Evolutionary conservation across 1,140 invertebrate genomes (phyloP).

Genomic region (Zelostemma sp.): DNA sequence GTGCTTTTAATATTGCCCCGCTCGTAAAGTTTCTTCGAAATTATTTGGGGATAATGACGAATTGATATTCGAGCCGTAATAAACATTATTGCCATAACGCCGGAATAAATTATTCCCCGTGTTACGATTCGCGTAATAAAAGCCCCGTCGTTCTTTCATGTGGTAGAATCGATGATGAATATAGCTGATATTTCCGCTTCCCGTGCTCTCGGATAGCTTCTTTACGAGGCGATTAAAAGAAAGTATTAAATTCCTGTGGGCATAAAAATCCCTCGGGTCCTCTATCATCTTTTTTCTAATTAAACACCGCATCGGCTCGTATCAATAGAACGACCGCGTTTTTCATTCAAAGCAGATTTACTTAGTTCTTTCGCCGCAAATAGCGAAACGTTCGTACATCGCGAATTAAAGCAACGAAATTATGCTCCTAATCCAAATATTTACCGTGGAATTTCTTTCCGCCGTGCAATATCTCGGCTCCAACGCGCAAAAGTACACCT

Average conservation of each 20-base stretch:
- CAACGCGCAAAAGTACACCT: conserved; percentile 6
- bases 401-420: conserved; percentile 14
- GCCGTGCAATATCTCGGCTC: conserved; percentile 15
- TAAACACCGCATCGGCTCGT: conserved; percentile 21
- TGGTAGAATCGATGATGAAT: conserved; percentile 27
- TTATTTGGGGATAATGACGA: neutral
- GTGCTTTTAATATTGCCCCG: too few relatives aligned
- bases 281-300: conserved; percentile 23
- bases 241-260: conserved; percentile 28
- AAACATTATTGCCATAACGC: neutral
- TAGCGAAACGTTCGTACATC: conserved; percentile 16
- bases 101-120: too few relatives aligned
- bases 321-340: neutral
- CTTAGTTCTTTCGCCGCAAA: neutral
- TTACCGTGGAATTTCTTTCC: conserved; percentile 12
- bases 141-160: conserved; percentile 5
- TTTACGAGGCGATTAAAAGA: conserved; percentile 37
- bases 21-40: neutral
- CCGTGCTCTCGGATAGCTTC: conserved; percentile 8
- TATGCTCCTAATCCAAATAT: conserved; percentile 27
- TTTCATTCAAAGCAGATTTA: neutral
- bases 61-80: neutral
- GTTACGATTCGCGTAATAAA: conserved; percentile 19
- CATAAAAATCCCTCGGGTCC: conserved; percentile 21
- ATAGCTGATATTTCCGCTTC: conserved; percentile 14